Conservation (phyloP, 2,888 invertebrate species). For the Drosophila barbarae region DNA sequence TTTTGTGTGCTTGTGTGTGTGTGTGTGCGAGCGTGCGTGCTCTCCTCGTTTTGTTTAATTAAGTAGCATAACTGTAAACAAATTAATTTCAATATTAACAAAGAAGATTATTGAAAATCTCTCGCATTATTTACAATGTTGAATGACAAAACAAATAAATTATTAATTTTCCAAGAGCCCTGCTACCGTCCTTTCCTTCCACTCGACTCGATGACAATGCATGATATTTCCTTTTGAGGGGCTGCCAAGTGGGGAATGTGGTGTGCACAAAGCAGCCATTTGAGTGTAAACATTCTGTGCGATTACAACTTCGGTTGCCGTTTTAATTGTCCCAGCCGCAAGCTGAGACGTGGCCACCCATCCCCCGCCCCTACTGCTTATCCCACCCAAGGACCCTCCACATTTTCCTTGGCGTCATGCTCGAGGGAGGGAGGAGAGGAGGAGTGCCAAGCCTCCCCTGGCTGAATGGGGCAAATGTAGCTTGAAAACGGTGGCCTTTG, state of each 20-base stretch:
- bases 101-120: constrained; percentile 76
- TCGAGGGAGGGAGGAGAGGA: constrained; percentile 6
- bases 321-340: constrained; percentile 70
- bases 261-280: constrained; percentile 67
- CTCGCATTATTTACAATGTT: constrained; percentile 72
- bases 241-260: neutral
- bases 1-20: constrained; percentile 14
- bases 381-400: constrained; percentile 31
- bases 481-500: constrained; percentile 67
- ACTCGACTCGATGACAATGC: constrained; percentile 57
- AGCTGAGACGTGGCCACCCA: constrained; percentile 29
- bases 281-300: constrained; percentile 73
- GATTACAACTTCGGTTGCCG: constrained; percentile 69
- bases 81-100: constrained; percentile 75
- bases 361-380: neutral
- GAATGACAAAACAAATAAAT: constrained; percentile 75
- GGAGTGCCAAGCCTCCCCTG: constrained; percentile 1
- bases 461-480: constrained; percentile 65
- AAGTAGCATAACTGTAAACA: constrained; percentile 75
- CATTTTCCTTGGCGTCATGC: constrained; percentile 63
- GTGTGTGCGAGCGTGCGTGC: constrained; percentile 28
- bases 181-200: constrained; percentile 6
- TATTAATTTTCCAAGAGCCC: constrained; percentile 64
- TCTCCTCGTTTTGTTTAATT: constrained; percentile 67
- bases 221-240: constrained; percentile 33